Conservation (phyloP, 2,797 vertebrate genomes). For the Cottoperca gobio region DNA sequence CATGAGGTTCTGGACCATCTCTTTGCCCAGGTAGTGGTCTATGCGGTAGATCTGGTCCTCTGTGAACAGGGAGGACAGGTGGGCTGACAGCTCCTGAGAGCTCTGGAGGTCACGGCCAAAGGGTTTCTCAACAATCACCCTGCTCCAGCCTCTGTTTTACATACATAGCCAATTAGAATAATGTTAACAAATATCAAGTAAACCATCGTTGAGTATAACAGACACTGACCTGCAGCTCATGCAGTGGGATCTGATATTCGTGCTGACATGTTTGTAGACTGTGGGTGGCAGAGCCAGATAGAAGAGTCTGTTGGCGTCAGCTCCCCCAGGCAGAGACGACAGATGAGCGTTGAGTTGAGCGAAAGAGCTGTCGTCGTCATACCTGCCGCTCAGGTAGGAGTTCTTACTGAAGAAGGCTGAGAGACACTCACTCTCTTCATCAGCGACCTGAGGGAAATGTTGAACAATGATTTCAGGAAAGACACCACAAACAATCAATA, state of each 20-base stretch:
- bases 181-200: not conserved
- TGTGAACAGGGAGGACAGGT: conserved; percentile 88
- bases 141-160: conserved; percentile 89
- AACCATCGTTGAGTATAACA: conserved; percentile 1
- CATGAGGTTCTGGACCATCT: conserved; percentile 99
- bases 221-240: conserved; percentile 84
- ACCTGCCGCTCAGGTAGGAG: conserved; percentile 87
- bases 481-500: not conserved
- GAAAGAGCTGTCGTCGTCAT: conserved; percentile 82
- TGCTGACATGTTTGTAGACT: conserved; percentile 89
- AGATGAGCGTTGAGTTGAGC: conserved; percentile 82
- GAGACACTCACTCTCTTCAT: conserved; percentile 81
- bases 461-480: conserved; percentile 6
- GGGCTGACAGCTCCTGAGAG: conserved; percentile 89
- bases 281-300: conserved; percentile 93
- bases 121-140: conserved; percentile 93
- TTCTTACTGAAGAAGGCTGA: conserved; percentile 87
- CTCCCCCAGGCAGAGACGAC: conserved; percentile 82
- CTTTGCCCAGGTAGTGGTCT: conserved; percentile 97
- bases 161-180: conserved; percentile 25
- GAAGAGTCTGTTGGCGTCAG: conserved; percentile 87
- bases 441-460: conserved; percentile 75
- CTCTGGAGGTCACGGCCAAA: conserved; percentile 92
- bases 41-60: conserved; percentile 96
- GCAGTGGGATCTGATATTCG: conserved; percentile 88